phyloP scores from a whole-genome alignment of 2,113 vertebrate genomes.

The Archilochus colubris region DNA sequence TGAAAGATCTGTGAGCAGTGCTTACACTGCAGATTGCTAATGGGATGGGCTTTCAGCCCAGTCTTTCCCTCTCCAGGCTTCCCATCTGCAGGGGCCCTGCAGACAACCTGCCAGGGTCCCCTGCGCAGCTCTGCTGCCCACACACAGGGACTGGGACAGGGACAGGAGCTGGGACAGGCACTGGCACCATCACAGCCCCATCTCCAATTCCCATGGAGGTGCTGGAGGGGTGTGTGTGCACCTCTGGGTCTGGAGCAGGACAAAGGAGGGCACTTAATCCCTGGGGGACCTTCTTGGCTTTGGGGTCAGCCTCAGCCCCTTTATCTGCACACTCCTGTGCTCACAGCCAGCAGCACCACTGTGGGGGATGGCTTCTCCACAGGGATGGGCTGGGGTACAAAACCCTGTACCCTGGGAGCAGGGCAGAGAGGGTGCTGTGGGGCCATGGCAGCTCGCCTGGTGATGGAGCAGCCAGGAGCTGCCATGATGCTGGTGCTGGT shows the following conservation, averaged over 20 bases:
- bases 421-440: neutral
- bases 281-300: neutral
- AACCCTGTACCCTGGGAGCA: fast-evolving
- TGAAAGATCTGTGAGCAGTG: neutral
- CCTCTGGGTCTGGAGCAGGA: fast-evolving
- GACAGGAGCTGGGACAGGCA: neutral
- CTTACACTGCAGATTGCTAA: neutral
- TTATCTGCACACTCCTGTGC: fast-evolving
- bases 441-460: neutral
- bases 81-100: neutral
- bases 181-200: neutral
- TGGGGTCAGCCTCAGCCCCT: neutral
- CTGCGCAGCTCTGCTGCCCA: fast-evolving
- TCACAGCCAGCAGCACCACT: fast-evolving
- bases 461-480: fast-evolving
- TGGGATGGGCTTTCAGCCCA: fast-evolving
- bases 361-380: fast-evolving
- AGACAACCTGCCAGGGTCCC: neutral
- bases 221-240: neutral
- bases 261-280: neutral
- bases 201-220: neutral
- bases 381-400: neutral
- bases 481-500: fast-evolving
- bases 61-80: neutral
- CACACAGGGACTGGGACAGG: neutral